phyloP scores from a whole-genome alignment of 2,113 vertebrate species.

The Cichladusa arquata region DNA sequence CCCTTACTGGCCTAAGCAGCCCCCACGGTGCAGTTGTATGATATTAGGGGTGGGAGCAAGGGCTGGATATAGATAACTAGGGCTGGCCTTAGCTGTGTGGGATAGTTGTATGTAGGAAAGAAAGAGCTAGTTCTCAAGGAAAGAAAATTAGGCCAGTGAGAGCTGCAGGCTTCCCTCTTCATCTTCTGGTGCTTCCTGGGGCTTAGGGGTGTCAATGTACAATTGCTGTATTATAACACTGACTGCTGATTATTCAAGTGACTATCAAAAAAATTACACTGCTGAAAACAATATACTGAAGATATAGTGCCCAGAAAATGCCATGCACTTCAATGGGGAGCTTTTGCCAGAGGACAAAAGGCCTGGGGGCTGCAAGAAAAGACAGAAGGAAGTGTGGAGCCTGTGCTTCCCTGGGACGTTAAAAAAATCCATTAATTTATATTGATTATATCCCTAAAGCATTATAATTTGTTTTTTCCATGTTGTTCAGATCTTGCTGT shows the following conservation, averaged over 20 bases:
- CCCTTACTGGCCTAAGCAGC: conserved; percentile 19
- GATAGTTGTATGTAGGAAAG: conserved; percentile 56
- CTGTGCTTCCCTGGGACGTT: neutral
- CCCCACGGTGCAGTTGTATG: neutral
- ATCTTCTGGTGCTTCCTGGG: conserved; percentile 36
- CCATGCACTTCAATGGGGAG: conserved; percentile 36
- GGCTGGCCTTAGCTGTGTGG: conserved; percentile 21
- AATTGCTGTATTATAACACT: conserved; percentile 47
- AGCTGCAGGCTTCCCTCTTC: conserved; percentile 32
- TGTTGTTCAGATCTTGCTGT: neutral
- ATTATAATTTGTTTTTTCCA: neutral
- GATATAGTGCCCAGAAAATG: conserved; percentile 66
- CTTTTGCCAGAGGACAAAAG: conserved; percentile 51
- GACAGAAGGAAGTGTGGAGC: conserved; percentile 19
- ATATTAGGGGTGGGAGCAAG: conserved; percentile 1
- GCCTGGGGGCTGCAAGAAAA: conserved; percentile 27
- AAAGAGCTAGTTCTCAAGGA: conserved; percentile 62
- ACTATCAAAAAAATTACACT: conserved; percentile 58
- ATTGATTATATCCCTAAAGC: neutral
- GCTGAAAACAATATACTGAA: conserved; percentile 49
- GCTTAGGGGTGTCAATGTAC: conserved; percentile 22
- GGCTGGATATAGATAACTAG: neutral
- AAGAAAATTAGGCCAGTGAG: conserved; percentile 46
- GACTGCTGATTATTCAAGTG: conserved; percentile 61
- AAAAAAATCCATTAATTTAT: neutral